Base-by-base conservation (phyloP, 2,797 vertebrate genomes). In the Artibeus jamaicensis region DNA sequence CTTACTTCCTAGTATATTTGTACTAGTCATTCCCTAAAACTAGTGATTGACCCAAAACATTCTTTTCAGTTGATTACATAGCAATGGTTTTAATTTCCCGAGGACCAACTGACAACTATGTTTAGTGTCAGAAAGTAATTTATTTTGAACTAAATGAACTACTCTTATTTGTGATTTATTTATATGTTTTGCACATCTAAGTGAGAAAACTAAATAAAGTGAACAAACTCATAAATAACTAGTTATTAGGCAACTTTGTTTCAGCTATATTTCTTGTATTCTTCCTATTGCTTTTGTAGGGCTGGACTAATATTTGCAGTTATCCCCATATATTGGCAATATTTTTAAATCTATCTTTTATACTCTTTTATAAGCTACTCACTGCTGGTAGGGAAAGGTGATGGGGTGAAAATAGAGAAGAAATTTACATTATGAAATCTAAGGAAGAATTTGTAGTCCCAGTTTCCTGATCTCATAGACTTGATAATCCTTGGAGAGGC, bases 61-160 rank as follows among this genome's bases (percentile, higher is more conserved):
- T 96, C 21, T 89, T 96, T 92, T 95, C 42, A 78, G 18, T 67
- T 73, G 48, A 91, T 86, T 73, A 37, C 8, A 81, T 15, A 89
- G 29, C 50, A 2, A 89, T 83, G 37, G 55, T 83, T 94, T 93
- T 93, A 89, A 65, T 89, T 57, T 82, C 44, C 59, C 34, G 92
- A n/a, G n/a, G 3, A 87, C 11, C 22, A 91, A 68, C 16, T 84
- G 59, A 73, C 11, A 82, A 82, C 3, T 50, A 16, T 93, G 32
- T 55, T 95, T 87, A 94, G 8, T 22, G 68, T 81, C 71, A 74
- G 24, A 94, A 93, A 93, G 32, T 79, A 91, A 67, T 83, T 84
- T 84, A 53, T 79, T 19, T 74, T 79, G 82, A 91, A 53, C 46
- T 83, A 29, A 77, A 22, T 86, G 50, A 94, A n/a, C 67, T 67